phyloP scores from a whole-genome alignment of 2,888 invertebrate species.

The Odontocolon sp. region DNA sequence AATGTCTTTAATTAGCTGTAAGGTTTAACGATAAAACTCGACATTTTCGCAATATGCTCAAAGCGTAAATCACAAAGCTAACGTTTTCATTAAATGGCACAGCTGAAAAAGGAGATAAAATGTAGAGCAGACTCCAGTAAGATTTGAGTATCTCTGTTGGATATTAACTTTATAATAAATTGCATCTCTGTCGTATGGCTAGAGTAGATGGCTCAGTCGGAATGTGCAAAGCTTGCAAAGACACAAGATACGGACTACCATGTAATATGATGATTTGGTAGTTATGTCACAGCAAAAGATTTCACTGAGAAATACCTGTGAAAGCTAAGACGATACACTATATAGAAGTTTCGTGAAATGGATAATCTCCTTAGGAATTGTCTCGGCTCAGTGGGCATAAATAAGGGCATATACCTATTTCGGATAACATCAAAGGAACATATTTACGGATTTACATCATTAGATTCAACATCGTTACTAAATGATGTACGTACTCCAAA shows the following conservation, averaged over 20 bases:
- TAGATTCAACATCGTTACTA: too few species aligned
- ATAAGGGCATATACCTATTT: too few species aligned
- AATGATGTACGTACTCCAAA: too few species aligned
- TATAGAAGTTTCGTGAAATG: too few species aligned
- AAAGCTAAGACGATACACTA: too few species aligned
- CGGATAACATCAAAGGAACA: too few species aligned
- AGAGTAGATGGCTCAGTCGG: not conserved
- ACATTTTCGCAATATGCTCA: not conserved
- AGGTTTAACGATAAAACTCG: not conserved
- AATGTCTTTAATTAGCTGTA: not conserved
- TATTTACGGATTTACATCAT: too few species aligned
- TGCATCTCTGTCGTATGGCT: not conserved
- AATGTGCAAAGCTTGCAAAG: not conserved
- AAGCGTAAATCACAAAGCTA: not conserved
- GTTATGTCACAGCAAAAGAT: too few species aligned
- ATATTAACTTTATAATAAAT: conserved; percentile 10
- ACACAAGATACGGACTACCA: not conserved
- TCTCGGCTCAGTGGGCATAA: too few species aligned
- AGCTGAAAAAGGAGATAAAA: not conserved
- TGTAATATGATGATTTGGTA: too few species aligned
- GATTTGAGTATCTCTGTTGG: not conserved
- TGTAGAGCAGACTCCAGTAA: not conserved
- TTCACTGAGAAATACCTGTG: too few species aligned
- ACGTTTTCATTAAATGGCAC: not conserved
- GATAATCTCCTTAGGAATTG: too few species aligned